Evolutionary conservation across 2,888 invertebrate species (phyloP).

Genomic region (Cenopis cana): DNA sequence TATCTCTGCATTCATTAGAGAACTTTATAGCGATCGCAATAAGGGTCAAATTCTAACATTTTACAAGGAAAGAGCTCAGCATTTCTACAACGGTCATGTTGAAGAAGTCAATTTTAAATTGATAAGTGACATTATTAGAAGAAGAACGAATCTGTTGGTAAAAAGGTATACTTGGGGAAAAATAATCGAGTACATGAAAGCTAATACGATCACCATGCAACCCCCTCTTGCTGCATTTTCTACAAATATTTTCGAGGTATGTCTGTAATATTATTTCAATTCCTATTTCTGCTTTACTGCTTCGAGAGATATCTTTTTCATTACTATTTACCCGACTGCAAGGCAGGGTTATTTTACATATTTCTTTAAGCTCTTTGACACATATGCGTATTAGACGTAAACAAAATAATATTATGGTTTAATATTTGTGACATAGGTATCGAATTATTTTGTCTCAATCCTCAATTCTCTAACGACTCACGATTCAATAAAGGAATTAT

Average conservation of each 20-base stretch:
- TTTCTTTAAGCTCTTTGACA: no score
- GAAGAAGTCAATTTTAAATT: conserved; percentile 93
- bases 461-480: no score
- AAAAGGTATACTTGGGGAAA: conserved; percentile 92
- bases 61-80: conserved; percentile 94
- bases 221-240: conserved; percentile 93
- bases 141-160: conserved; percentile 91
- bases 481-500: not conserved
- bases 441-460: no score
- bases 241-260: conserved; percentile 91
- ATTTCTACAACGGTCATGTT: conserved; percentile 94
- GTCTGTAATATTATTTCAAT: conserved; percentile 44
- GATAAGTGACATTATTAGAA: conserved; percentile 92
- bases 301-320: no score
- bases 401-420: no score
- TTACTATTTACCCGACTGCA: no score
- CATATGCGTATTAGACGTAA: no score
- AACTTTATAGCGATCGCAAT: conserved; percentile 92
- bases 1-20: conserved; percentile 92
- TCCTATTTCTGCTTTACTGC: not conserved
- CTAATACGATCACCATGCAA: conserved; percentile 88
- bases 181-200: conserved; percentile 90
- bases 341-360: no score
- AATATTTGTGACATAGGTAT: no score
- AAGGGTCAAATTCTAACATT: conserved; percentile 93